A percentile compares a stretch with the other conserved stretches of the same genome.
These are phyloP conservation scores for Aphelocoma coerulescens DNA, from an alignment of 2,113 vertebrate genomes.

Conservation along the genomic window DNA sequence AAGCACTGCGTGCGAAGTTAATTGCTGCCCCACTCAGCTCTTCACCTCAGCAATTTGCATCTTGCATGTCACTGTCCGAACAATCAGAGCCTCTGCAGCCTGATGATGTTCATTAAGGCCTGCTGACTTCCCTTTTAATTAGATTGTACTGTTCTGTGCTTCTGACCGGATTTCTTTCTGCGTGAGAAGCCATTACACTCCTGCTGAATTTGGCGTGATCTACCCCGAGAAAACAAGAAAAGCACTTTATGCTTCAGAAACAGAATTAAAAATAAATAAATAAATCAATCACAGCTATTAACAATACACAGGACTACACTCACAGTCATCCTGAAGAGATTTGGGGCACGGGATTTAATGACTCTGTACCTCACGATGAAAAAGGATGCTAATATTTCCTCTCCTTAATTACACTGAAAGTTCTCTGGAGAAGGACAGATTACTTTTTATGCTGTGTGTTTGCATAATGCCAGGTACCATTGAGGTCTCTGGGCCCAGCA, in stretches of 20 bases:
- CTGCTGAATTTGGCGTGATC: not conserved
- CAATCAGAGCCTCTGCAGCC: not conserved
- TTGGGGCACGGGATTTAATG: not conserved
- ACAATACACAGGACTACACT: not conserved
- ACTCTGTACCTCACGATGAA: not conserved
- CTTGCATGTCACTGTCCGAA: not conserved
- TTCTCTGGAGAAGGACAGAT: not conserved
- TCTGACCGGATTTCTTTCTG: not conserved
- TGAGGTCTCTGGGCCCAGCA: not conserved
- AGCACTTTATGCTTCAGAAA: not conserved
- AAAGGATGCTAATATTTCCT: not conserved
- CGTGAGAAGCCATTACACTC: not conserved
- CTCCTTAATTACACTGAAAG: not conserved
- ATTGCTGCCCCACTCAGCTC: not conserved
- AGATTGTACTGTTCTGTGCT: not conserved
- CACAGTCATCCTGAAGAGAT: not conserved
- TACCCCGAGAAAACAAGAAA: not conserved
- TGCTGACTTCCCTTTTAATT: not conserved
- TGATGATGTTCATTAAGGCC: not conserved
- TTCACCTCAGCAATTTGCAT: slow-evolving; percentile 5
- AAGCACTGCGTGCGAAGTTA: not conserved
- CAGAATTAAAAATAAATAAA: not conserved
- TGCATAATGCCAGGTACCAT: not conserved
- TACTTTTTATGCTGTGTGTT: not conserved
- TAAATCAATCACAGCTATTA: not conserved